phyloP scores from a whole-genome alignment of 1,140 invertebrate genomes.

The Octopus sinensis region DNA sequence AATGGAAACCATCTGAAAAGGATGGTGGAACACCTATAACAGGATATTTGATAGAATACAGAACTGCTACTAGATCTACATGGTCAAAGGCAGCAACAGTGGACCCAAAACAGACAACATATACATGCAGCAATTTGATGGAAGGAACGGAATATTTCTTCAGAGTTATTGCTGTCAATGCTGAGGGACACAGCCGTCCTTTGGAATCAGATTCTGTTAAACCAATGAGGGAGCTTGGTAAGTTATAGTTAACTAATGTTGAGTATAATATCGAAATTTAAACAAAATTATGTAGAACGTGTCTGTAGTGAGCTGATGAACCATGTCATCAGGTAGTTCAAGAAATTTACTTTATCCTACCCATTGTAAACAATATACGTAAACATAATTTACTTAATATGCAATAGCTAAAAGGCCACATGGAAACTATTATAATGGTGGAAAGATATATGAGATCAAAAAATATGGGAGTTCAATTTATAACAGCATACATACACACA shows the following conservation, averaged over 20 bases:
- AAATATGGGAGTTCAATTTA: too few relatives aligned
- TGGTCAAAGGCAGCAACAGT: conserved; percentile 54
- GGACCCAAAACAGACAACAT: conserved; percentile 70
- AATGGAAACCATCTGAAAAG: conserved; percentile 51
- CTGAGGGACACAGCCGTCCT: conserved; percentile 69
- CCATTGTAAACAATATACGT: too few relatives aligned
- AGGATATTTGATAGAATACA: conserved; percentile 56
- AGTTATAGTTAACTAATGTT: neutral
- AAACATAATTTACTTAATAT: too few relatives aligned
- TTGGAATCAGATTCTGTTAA: conserved; percentile 80
- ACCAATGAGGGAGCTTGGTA: conserved; percentile 17
- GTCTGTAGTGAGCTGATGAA: too few relatives aligned
- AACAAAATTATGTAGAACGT: neutral
- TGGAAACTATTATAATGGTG: too few relatives aligned
- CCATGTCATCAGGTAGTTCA: too few relatives aligned
- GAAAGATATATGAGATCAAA: too few relatives aligned
- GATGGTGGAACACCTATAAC: conserved; percentile 54
- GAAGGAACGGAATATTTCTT: conserved; percentile 86
- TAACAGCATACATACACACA: too few relatives aligned
- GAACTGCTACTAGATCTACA: conserved; percentile 62
- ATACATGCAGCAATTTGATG: conserved; percentile 79
- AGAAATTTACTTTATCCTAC: too few relatives aligned
- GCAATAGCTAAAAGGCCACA: too few relatives aligned
- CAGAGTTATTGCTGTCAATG: conserved; percentile 83
- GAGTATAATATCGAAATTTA: neutral